Base-by-base conservation (phyloP, 1,140 invertebrate genomes). In the Stenopsyche tienmushanensis region DNA sequence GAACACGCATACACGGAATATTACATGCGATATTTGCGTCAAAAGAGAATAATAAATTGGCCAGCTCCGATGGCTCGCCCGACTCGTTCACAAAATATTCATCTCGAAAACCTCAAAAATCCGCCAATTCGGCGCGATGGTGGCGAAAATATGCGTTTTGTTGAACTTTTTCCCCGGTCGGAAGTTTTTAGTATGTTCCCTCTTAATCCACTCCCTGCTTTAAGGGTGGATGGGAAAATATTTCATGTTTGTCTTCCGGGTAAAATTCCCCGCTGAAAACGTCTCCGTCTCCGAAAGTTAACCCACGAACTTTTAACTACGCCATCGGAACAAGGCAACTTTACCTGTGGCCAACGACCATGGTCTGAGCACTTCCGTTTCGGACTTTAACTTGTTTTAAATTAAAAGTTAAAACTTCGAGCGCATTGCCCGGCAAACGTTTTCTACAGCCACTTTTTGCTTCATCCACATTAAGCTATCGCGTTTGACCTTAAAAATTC, bases 11-110 rank as follows among this genome's bases (percentile, higher is more conserved):
- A 64, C 25, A 66, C 15, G 44, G 68, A 70, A 70, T 70, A 70
- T 66, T 45, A 64, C 57, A 69, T 69, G 63, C 54, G 64, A 62
- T 47, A 44, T 41, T 62, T 9, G 44, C 39, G 44, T 26, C 65
- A 65, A 69, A 66, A 70, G 60, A 54, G 68, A 70, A 70, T 70
- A 70, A 66, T 70, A 70, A 66, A 70, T 70, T 47, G 29, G 29
- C 62, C 39, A n/a, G n/a, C n/a, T n/a, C n/a, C n/a, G n/a, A n/a
- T n/a, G n/a, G n/a, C n/a, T n/a, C n/a, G n/a, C n/a, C n/a, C n/a
- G n/a, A n/a, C n/a, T n/a, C n/a, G n/a, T n/a, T n/a, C n/a, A n/a
- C n/a, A n/a, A n/a, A n/a, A n/a, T n/a, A n/a, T n/a, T n/a, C n/a
- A n/a, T n/a, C n/a, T n/a, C n/a, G n/a, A n/a, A n/a, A n/a, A n/a